Percentiles rank a stretch among this genome's conserved stretches.
Conservation (phyloP, 2,113 vertebrate genomes). For the Sterrhoptilus dennistouni region DNA sequence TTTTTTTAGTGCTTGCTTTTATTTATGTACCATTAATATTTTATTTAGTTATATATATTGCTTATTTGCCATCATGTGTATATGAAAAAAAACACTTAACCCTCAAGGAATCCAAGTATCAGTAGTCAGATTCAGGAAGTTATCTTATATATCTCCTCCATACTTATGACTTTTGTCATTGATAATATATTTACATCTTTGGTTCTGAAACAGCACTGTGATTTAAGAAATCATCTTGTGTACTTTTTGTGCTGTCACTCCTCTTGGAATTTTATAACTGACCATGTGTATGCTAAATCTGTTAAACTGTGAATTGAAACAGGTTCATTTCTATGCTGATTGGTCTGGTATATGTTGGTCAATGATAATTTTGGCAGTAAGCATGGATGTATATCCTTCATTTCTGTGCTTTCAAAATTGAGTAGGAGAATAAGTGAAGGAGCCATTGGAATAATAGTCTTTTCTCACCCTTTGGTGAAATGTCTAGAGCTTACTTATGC, state of each 20-base stretch:
- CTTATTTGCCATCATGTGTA: background rate
- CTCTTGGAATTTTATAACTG: background rate
- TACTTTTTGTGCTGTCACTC: background rate
- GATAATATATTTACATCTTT: background rate
- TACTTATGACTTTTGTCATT: background rate
- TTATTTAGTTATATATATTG: background rate
- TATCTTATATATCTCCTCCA: background rate
- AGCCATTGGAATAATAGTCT: background rate
- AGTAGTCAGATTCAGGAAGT: background rate
- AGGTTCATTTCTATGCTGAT: background rate
- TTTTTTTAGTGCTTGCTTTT: background rate
- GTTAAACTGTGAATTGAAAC: background rate
- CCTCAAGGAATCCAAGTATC: background rate
- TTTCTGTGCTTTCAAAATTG: background rate
- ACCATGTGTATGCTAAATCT: rapidly evolving
- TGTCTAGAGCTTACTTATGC: background rate
- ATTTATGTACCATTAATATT: background rate
- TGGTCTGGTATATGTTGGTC: background rate
- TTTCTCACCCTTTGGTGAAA: background rate
- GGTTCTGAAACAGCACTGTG: background rate
- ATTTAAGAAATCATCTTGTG: background rate
- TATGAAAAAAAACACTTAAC: background rate
- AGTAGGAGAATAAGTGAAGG: background rate
- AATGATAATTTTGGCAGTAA: background rate
- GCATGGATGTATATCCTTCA: background rate